Percentiles rank a stretch among this genome's conserved stretches.
These are phyloP conservation scores for Tragopan temminckii DNA, from an alignment of 2,797 vertebrate genomes.

Conservation along the genomic window DNA sequence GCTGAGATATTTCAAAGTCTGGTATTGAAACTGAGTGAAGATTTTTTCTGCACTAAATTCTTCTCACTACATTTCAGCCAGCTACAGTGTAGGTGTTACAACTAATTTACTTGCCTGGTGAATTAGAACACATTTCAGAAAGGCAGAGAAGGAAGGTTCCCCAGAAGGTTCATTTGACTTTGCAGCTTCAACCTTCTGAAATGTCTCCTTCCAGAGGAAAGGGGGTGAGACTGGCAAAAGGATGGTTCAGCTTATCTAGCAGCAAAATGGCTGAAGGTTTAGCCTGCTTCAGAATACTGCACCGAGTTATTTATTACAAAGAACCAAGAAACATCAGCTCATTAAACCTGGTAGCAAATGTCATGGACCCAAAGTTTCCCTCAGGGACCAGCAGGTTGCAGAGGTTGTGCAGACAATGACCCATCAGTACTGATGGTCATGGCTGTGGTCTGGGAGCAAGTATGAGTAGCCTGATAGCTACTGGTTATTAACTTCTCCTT, in stretches of 20 bases:
- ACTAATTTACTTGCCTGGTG: background rate
- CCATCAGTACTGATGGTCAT: rapidly evolving
- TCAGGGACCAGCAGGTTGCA: background rate
- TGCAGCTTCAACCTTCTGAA: background rate
- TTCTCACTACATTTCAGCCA: background rate
- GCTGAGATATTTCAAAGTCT: background rate
- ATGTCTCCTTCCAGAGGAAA: background rate
- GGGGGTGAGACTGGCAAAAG: background rate
- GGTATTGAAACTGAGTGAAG: background rate
- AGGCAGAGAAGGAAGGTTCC: background rate
- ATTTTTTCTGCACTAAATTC: background rate
- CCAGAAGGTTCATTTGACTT: background rate
- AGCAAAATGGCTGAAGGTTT: background rate
- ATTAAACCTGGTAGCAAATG: background rate
- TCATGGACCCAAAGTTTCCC: background rate
- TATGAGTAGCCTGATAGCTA: background rate
- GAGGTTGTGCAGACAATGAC: background rate
- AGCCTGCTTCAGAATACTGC: background rate
- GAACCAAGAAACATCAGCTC: background rate
- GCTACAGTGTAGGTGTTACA: background rate
- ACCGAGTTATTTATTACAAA: background rate
- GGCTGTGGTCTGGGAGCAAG: background rate
- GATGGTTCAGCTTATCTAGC: background rate
- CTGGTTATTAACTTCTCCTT: background rate
- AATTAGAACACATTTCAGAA: background rate